Evolutionary conservation across 2,888 invertebrate genomes (phyloP), one percentile per base, ranked within the genome.

Genomic region (Philereme vetulata): DNA sequence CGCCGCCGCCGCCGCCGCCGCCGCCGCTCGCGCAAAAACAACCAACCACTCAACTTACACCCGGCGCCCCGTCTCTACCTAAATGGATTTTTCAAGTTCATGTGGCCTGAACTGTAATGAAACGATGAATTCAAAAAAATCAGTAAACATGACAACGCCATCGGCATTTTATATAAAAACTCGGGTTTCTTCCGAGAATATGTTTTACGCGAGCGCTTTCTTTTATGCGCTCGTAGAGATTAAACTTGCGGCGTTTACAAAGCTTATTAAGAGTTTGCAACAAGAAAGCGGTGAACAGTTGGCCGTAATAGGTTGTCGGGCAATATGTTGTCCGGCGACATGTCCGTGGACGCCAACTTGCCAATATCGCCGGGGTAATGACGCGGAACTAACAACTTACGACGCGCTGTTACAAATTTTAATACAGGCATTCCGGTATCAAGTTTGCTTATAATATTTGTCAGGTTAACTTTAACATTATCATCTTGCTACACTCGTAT

Each of bases 291-390:
- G 76, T 72, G 80, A 83, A 84, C 86, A 88, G 84, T 88, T 86
- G 85, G 77, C 74, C 75, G 82, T 90, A 90, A 90, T 90, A 86
- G 88, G 85, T 85, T 86, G 85, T 87, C 78, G 78, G 70, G 84
- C 90, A 91, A 90, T 89, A 91, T 90, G 89, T 88, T 84, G 86
- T 81, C 85, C 79, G 75, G 68, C 72, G 72, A 78, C 82, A 73
- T 79, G 82, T 76, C 81, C 81, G 81, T 79, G 74, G 74, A 81
- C 78, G 77, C 82, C 78, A 88, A 90, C 82, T 90, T 90, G 84
- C 86, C 88, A 89, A 91, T 90, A 90, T 85, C 81, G 80, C 72
- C 72, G 77, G 76, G 74, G 84, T 89, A 90, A 90, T 86, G 88
- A 85, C 85, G 84, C 82, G 80, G 72, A 74, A 80, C 80, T 75